phyloP scores from a whole-genome alignment of 1,140 invertebrate genomes.

The Drosophila pandora region DNA sequence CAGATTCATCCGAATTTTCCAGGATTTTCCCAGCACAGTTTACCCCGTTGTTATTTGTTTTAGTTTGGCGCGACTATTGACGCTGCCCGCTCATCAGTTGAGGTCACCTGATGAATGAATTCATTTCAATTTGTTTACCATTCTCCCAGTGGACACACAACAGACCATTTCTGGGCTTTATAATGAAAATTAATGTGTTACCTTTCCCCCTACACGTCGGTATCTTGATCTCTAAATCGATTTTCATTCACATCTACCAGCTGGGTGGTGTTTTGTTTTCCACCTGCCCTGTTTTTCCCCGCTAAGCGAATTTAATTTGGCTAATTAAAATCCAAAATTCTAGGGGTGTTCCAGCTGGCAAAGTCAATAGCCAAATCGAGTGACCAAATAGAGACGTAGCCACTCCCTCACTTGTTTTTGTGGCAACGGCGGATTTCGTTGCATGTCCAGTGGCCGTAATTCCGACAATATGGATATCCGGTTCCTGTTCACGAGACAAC shows the following conservation, averaged over 20 bases:
- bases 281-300: conserved; percentile 19
- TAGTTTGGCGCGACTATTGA: too few species aligned
- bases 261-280: conserved; percentile 11
- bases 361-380: conserved; percentile 55
- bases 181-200: conserved; percentile 47
- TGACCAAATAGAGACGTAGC: conserved; percentile 33
- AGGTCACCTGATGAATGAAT: conserved; percentile 54
- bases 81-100: conserved; percentile 33
- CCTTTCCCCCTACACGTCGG: conserved; percentile 10
- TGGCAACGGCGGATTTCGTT: conserved; percentile 13
- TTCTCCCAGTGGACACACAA: conserved; percentile 11
- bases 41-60: conserved; percentile 8
- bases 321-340: conserved; percentile 64
- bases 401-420: conserved; percentile 14
- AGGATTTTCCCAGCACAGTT: conserved; percentile 9
- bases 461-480: conserved; percentile 42
- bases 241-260: conserved; percentile 39
- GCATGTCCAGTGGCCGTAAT: conserved; percentile 38
- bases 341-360: not conserved
- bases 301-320: conserved; percentile 64
- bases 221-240: conserved; percentile 34
- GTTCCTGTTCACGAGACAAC: conserved; percentile 32
- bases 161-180: conserved; percentile 12
- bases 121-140: conserved; percentile 44
- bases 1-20: conserved; percentile 1